Conservation (phyloP, 2,113 vertebrate genomes). For the Sakesphorus luctuosus region DNA sequence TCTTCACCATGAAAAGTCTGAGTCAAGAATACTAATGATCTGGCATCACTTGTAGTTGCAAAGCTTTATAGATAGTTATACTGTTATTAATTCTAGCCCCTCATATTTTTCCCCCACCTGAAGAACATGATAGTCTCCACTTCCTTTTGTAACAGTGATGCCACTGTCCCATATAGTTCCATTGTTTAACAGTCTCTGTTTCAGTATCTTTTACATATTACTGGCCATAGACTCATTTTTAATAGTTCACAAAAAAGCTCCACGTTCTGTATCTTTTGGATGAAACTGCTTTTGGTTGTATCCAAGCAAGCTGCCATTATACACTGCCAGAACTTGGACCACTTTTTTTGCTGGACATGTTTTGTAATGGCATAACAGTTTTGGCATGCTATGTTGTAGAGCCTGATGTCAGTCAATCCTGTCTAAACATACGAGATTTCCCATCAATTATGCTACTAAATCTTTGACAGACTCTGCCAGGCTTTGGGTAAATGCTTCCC, state of each 20-base stretch:
- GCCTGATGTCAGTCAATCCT: conserved; percentile 63
- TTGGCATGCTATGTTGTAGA: conserved; percentile 30
- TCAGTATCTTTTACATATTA: fast-evolving
- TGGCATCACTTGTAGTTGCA: neutral
- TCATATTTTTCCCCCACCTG: neutral
- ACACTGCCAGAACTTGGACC: conserved; percentile 30
- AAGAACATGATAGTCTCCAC: neutral
- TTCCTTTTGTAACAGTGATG: neutral
- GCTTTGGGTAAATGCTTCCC: conserved; percentile 46
- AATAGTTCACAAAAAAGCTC: neutral
- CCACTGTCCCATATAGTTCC: neutral
- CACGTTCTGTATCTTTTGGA: neutral
- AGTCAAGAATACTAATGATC: neutral
- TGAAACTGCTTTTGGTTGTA: neutral
- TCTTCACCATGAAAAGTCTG: neutral
- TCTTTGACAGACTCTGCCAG: conserved; percentile 57
- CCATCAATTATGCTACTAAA: conserved; percentile 62
- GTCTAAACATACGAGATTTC: conserved; percentile 64
- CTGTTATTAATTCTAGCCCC: neutral
- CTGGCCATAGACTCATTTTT: neutral
- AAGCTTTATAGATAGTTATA: neutral
- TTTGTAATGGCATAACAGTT: conserved; percentile 47
- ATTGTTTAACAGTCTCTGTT: neutral
- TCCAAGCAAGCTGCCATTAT: conserved; percentile 21
- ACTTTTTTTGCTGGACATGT: conserved; percentile 30